Conservation (phyloP, 2,888 invertebrate genomes). For the Aphodius granarius region DNA sequence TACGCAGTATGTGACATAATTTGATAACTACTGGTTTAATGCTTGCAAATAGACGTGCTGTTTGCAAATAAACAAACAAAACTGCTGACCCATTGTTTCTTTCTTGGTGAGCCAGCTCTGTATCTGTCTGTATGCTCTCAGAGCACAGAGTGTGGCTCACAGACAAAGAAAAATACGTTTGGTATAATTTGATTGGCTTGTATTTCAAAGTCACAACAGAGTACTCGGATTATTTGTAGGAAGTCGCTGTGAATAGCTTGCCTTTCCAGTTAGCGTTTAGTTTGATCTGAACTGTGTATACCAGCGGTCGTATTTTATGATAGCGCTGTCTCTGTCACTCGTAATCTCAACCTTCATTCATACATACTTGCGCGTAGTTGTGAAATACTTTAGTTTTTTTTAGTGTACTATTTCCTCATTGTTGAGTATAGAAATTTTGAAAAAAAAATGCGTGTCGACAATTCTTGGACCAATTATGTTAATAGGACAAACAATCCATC, state of each 20-base stretch:
- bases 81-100: not conserved
- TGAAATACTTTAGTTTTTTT: too few species aligned
- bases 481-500: constrained; percentile 15
- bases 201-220: too few species aligned
- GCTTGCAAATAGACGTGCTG: too few species aligned
- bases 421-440: not conserved
- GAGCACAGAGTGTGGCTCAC: too few species aligned
- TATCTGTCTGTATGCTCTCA: too few species aligned
- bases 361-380: too few species aligned
- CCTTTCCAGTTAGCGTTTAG: too few species aligned
- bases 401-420: too few species aligned
- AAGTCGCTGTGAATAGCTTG: too few species aligned
- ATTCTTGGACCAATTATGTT: not conserved
- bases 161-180: too few species aligned
- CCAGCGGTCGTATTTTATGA: not conserved
- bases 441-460: constrained; percentile 8
- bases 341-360: not conserved
- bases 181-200: too few species aligned
- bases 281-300: not conserved
- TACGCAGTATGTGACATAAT: not conserved
- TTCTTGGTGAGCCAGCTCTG: not conserved
- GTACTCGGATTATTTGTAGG: too few species aligned
- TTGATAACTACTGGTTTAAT: not conserved
- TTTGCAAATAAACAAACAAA: not conserved
- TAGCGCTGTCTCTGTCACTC: not conserved